Percentiles rank a stretch among this genome's conserved stretches.
Conservation (phyloP, 1,140 invertebrate genomes). For the Sarcophaga peregrina region DNA sequence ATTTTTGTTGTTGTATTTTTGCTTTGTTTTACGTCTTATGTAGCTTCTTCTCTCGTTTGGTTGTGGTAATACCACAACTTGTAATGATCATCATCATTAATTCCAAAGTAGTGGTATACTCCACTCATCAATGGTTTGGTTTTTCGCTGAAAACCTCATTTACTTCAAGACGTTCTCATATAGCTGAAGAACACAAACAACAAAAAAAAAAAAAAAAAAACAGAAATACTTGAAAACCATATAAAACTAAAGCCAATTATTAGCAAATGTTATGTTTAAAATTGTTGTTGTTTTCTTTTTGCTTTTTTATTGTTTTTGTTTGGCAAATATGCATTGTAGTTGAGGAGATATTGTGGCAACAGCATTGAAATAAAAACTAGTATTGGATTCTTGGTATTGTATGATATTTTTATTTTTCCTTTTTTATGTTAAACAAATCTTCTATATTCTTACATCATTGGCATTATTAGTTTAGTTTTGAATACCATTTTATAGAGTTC, state of each 20-base stretch:
- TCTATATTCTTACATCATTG: constrained; percentile 36
- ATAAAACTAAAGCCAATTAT: constrained; percentile 32
- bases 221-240: not conserved
- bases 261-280: constrained; percentile 40
- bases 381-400: not conserved
- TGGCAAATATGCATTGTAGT: not conserved
- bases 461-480: constrained; percentile 38
- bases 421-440: not conserved
- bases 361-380: not conserved
- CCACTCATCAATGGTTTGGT: constrained; percentile 25
- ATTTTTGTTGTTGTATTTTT: not conserved
- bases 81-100: constrained; percentile 10
- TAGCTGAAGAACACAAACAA: too few species aligned
- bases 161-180: not conserved
- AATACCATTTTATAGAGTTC: not conserved
- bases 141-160: not conserved
- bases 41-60: not conserved
- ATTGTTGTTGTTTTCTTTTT: constrained; percentile 18
- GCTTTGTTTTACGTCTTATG: not conserved
- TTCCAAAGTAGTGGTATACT: not conserved
- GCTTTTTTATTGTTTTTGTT: not conserved
- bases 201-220: not conserved
- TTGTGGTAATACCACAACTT: constrained; percentile 26
- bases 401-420: not conserved
- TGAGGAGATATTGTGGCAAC: not conserved